phyloP scores from a whole-genome alignment of 2,888 invertebrate genomes.

The Morpho helenor region DNA sequence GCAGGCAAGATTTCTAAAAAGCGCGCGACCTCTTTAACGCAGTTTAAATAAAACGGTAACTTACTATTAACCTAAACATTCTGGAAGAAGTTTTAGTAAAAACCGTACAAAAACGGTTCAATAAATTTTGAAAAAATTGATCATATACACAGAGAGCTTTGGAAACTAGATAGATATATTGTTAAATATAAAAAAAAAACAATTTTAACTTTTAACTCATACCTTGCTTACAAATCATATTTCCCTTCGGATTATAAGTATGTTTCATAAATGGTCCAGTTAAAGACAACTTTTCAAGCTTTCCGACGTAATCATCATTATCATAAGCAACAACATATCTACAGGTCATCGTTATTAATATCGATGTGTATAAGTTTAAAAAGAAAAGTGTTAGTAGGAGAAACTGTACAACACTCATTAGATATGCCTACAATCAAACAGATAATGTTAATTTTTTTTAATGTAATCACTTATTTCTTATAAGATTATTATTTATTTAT shows the following conservation, averaged over 20 bases:
- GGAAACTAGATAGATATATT: too few relatives aligned
- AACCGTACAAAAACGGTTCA: too few relatives aligned
- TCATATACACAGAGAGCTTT: too few relatives aligned
- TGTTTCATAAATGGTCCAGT: constrained; percentile 44
- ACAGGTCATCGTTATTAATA: constrained; percentile 63
- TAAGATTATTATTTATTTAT: too few relatives aligned
- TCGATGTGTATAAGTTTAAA: constrained; percentile 63
- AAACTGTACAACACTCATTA: constrained; percentile 72
- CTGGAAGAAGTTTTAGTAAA: too few relatives aligned
- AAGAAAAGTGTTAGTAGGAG: constrained; percentile 66
- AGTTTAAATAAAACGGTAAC: too few relatives aligned
- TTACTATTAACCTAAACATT: too few relatives aligned
- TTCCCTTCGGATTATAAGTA: constrained; percentile 48
- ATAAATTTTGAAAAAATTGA: too few relatives aligned
- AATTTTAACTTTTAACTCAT: constrained; percentile 3
- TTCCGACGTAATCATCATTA: constrained; percentile 40
- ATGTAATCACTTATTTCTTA: too few relatives aligned
- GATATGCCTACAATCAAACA: constrained; percentile 52
- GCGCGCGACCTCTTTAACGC: too few relatives aligned
- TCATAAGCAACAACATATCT: constrained; percentile 50
- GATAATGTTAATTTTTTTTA: neutral
- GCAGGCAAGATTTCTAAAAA: too few relatives aligned
- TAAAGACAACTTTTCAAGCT: constrained; percentile 37
- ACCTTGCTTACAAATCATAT: constrained; percentile 62
- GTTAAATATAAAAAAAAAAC: too few relatives aligned